Conservation (phyloP, 1,140 invertebrate species). For the Mycetomoellerius zeteki region DNA sequence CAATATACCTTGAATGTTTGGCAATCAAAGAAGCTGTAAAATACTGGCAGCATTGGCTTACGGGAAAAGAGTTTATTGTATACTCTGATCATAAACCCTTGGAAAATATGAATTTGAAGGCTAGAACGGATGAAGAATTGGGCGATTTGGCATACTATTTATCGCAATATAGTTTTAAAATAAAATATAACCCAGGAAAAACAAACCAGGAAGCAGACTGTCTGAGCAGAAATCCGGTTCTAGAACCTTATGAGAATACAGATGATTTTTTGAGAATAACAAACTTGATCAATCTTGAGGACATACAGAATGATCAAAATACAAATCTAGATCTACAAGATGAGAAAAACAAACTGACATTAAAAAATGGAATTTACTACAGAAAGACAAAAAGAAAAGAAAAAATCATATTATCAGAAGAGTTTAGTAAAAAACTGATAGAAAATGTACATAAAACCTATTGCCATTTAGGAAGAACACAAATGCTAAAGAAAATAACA, state of each 20-base stretch:
- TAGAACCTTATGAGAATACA: not conserved
- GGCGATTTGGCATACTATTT: not conserved
- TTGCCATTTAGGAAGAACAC: not conserved
- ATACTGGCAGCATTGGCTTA: conserved; percentile 13
- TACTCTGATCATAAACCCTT: not conserved
- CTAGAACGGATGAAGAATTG: not conserved
- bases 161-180: not conserved
- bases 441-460: not conserved
- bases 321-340: not conserved
- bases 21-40: conserved; percentile 2
- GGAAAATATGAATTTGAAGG: not conserved
- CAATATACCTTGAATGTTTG: not conserved
- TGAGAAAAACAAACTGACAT: not conserved
- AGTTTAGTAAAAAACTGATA: not conserved
- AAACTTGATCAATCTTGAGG: not conserved
- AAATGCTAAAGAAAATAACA: not conserved
- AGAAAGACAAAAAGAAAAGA: not conserved
- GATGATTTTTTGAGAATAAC: not conserved
- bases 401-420: not conserved
- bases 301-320: not conserved
- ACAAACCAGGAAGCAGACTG: not conserved
- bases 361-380: conserved; percentile 7
- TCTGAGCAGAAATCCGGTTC: not conserved
- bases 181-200: conserved; percentile 21
- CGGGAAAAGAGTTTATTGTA: not conserved